These are phyloP conservation scores for Linyphia triangularis DNA, from an alignment of 2,888 invertebrate genomes.

Conservation along the genomic window DNA sequence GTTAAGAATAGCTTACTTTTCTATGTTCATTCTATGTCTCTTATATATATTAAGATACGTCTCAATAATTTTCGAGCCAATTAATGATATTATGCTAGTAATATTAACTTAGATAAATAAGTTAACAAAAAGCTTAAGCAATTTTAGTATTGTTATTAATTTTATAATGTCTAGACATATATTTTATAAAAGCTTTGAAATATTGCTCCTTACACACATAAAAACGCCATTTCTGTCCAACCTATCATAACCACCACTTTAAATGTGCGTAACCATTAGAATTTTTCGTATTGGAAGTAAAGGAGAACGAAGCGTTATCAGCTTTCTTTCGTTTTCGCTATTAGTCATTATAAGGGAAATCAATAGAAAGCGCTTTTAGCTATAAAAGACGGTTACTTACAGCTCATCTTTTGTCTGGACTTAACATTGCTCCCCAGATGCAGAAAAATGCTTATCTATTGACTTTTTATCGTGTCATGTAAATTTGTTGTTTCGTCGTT, in stretches of 20 bases:
- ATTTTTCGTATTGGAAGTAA: background rate
- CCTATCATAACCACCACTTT: background rate
- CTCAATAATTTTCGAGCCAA: too few relatives aligned
- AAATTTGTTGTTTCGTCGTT: conserved; percentile 47
- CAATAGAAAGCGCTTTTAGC: conserved; percentile 39
- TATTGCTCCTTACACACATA: background rate
- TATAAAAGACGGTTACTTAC: background rate
- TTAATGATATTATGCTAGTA: too few relatives aligned
- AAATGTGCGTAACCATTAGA: background rate
- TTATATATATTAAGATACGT: too few relatives aligned
- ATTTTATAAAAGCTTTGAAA: background rate
- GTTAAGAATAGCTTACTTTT: too few relatives aligned
- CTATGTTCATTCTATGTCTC: too few relatives aligned
- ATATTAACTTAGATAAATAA: too few relatives aligned
- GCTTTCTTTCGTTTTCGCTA: conserved; percentile 20
- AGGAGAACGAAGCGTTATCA: conserved; percentile 29
- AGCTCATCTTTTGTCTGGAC: conserved; percentile 38
- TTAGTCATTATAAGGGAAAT: conserved; percentile 28
- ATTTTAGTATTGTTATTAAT: too few relatives aligned
- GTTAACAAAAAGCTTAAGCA: too few relatives aligned
- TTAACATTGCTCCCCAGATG: conserved; percentile 42
- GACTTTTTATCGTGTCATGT: conserved; percentile 54
- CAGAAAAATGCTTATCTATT: conserved; percentile 46
- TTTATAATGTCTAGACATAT: too few relatives aligned
- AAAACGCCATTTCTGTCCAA: too few relatives aligned